A percentile compares a stretch with the other conserved stretches of the same genome.
These are phyloP conservation scores for Proterorhinus semilunaris DNA, from an alignment of 2,113 vertebrate genomes.

Conservation along the genomic window DNA sequence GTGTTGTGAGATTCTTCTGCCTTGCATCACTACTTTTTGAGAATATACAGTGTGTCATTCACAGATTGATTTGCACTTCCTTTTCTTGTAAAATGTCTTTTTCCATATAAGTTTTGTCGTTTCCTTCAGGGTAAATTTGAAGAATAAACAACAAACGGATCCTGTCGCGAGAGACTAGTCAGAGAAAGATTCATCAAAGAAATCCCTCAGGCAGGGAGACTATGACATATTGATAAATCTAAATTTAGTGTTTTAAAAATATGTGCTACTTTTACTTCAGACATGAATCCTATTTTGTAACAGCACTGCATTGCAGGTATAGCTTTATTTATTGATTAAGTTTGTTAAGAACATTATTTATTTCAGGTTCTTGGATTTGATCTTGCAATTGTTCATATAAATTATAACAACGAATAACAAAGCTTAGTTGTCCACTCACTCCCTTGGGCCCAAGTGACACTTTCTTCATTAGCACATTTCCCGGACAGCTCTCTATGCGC, in stretches of 20 bases:
- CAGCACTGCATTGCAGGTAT: too few species aligned
- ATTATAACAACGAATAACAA: too few species aligned
- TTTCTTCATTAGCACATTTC: not conserved
- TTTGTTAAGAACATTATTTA: too few species aligned
- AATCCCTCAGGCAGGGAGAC: not conserved
- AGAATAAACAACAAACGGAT: constrained; percentile 2
- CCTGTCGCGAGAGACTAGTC: not conserved
- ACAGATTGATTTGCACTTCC: not conserved
- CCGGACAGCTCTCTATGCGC: not conserved
- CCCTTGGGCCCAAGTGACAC: not conserved
- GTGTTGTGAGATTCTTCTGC: not conserved
- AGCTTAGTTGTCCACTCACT: too few species aligned
- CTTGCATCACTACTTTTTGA: not conserved
- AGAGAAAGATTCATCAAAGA: not conserved
- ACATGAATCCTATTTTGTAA: too few species aligned
- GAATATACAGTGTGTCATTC: not conserved
- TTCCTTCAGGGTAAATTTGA: not conserved
- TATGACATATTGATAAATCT: not conserved
- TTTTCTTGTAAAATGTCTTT: not conserved
- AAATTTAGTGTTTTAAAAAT: too few species aligned
- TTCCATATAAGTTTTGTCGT: not conserved
- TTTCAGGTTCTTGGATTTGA: not conserved
- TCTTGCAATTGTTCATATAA: not conserved
- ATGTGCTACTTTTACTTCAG: too few species aligned
- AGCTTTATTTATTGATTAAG: too few species aligned